Conservation (phyloP, 2,113 vertebrate genomes). For the Rhinichthys klamathensis region DNA sequence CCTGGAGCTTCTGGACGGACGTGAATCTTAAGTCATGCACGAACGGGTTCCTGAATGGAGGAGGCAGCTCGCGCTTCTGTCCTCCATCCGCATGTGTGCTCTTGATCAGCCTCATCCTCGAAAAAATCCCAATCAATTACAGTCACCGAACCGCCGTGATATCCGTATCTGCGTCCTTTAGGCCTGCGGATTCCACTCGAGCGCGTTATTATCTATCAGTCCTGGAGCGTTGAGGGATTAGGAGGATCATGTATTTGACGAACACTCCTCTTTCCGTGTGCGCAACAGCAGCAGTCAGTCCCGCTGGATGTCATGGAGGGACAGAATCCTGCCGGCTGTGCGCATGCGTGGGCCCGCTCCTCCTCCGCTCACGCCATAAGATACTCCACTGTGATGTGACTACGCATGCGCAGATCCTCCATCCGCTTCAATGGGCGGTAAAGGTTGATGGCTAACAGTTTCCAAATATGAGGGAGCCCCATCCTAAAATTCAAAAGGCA, state of each 20-base stretch:
- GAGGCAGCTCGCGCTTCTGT: conserved; percentile 79
- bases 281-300: conserved; percentile 63
- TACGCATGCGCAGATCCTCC: conserved; percentile 1
- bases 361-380: conserved; percentile 17
- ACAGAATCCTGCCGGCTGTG: neutral
- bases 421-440: neutral
- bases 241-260: conserved; percentile 66
- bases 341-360: conserved; percentile 22
- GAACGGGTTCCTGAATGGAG: conserved; percentile 87
- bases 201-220: conserved; percentile 61
- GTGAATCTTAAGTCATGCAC: conserved; percentile 85
- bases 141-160: neutral
- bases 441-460: neutral
- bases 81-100: conserved; percentile 74
- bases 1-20: conserved; percentile 85
- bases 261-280: conserved; percentile 59
- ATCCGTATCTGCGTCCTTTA: conserved; percentile 3
- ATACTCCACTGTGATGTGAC: neutral
- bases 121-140: conserved; percentile 10
- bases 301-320: conserved; percentile 45
- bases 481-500: too few species aligned
- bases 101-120: conserved; percentile 80
- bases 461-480: neutral
- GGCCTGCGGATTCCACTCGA: neutral
- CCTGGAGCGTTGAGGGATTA: conserved; percentile 68